These are phyloP conservation scores for Cinclus cinclus DNA, from an alignment of 2,113 vertebrate genomes.

Conservation along the genomic window DNA sequence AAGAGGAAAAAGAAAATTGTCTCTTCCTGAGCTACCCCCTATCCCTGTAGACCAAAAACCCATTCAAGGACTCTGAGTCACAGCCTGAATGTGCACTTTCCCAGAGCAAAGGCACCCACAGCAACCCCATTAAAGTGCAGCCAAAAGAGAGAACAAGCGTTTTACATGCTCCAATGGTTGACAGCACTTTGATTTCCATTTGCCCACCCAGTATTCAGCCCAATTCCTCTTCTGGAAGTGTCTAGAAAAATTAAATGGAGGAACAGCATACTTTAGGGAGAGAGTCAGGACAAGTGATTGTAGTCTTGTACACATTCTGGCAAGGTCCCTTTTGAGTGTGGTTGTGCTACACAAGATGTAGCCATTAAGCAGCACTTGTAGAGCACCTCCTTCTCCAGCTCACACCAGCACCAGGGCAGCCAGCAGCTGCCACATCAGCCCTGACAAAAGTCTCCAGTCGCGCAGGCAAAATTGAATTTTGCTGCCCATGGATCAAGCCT, in stretches of 20 bases:
- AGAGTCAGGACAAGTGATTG: not conserved
- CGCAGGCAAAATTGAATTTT: constrained; percentile 14
- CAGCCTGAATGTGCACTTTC: not conserved
- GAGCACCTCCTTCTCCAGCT: not conserved
- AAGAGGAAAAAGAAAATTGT: not conserved
- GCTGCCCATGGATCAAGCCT: not conserved
- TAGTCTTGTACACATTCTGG: not conserved
- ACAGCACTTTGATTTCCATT: not conserved
- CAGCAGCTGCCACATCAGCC: not conserved
- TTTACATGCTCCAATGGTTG: not conserved
- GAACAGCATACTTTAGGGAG: not conserved
- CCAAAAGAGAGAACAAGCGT: not conserved
- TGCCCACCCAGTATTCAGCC: not conserved
- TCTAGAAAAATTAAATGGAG: not conserved
- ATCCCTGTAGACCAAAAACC: not conserved
- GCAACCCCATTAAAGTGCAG: not conserved
- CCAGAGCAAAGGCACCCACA: not conserved
- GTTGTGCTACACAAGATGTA: not conserved
- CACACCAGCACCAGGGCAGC: not conserved
- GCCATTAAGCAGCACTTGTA: not conserved
- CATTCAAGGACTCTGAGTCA: not conserved
- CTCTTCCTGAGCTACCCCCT: not conserved
- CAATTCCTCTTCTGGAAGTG: not conserved
- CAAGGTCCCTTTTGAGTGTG: not conserved
- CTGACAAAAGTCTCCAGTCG: not conserved